Evolutionary conservation across 2,113 vertebrate species (phyloP), one percentile per base, ranked within the genome.

Genomic region (Vicugna pacos): DNA sequence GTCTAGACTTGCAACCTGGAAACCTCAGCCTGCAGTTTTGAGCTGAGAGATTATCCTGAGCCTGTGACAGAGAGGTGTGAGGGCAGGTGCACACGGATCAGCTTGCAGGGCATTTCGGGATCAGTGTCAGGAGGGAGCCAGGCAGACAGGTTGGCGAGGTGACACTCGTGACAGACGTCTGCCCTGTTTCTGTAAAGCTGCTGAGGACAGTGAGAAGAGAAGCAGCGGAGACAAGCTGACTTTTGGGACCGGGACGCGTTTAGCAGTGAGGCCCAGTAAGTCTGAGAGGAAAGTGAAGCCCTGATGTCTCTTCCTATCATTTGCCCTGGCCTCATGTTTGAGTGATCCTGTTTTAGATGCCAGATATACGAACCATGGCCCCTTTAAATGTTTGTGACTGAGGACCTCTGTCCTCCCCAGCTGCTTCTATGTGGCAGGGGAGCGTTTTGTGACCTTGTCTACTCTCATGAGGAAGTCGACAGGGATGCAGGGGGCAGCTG

Each of bases 191-290:
- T 97, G 79, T 62, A 92, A 97, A 93, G 94, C 91, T 84, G 24
- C 70, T 95, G 58, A 72, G 79, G 72, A 70, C 88, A 60, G 96
- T 95, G 82, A 38, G 94, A 77, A 60, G 72, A 83, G 5, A 56
- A 30, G 77, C 81, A 2, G 10, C 10, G 0, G 35, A 46, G 30
- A 1, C 19, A 97, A 56, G 56, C 28, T 46, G 56, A 73, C 26
- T 52, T 97, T 97, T 20, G 97, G 95, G 42, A 87, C 54, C 6
- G 58, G 95, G 10, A 96, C 89, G n/a, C 94, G 0, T 16, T 96
- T 97, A 22, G 3, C 86, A 65, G 69, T 97, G 79, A 62, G 69
- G 60, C 75, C 97, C 97, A 92, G 96, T 98, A 97, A 98, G 96
- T 98, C 76, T 80, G 38, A 94, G 22, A 54, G 48, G 12, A 30